Conservation (phyloP, 2,113 vertebrate genomes). For the Zosterops hypoxanthus region DNA sequence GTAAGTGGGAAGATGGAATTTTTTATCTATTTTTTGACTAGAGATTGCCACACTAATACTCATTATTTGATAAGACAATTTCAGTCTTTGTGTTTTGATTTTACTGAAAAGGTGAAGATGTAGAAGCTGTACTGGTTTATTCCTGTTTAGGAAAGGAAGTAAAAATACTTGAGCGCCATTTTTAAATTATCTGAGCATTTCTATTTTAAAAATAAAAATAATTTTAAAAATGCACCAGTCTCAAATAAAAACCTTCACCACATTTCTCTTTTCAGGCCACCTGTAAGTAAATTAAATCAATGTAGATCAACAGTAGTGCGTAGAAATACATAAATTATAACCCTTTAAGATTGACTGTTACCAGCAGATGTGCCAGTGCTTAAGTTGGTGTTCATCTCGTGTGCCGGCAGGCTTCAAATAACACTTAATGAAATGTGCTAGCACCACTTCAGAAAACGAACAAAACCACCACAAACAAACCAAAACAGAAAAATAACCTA, state of each 20-base stretch:
- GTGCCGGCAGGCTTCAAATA: not conserved
- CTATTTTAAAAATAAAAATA: not conserved
- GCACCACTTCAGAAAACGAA: not conserved
- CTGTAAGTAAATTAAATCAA: not conserved
- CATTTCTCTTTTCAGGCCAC: not conserved
- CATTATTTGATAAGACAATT: not conserved
- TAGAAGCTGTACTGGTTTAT: not conserved
- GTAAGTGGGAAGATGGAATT: not conserved
- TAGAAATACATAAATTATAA: not conserved
- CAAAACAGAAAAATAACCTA: fast-evolving
- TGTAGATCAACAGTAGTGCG: not conserved
- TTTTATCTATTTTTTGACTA: not conserved
- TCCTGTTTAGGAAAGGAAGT: not conserved
- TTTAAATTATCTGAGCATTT: not conserved
- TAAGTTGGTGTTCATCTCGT: not conserved
- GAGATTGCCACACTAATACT: not conserved
- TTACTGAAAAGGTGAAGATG: not conserved
- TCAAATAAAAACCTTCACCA: not conserved
- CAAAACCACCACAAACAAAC: not conserved
- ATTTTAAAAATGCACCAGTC: not conserved
- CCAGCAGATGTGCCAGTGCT: not conserved
- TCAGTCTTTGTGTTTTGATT: not conserved
- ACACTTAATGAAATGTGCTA: not conserved
- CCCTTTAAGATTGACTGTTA: not conserved
- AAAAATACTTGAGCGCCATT: not conserved